These are phyloP conservation scores for Mamestra configurata DNA, from an alignment of 1,140 invertebrate genomes.

Conservation along the genomic window DNA sequence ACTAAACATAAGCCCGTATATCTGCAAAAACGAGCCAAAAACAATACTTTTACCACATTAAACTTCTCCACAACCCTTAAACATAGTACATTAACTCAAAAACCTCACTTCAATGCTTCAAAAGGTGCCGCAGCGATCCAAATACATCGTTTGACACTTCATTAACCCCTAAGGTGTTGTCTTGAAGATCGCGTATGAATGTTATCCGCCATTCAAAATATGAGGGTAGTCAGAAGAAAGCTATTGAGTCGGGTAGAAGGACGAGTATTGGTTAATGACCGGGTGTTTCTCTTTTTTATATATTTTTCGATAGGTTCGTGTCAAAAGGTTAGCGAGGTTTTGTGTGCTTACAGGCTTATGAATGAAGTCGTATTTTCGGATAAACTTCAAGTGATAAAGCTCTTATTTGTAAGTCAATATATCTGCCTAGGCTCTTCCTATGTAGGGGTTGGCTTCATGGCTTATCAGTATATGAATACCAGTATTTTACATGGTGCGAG, in stretches of 20 bases:
- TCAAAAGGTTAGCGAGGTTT: background rate
- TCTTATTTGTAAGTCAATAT: too few species aligned
- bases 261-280: background rate
- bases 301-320: background rate
- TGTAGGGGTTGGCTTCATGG: too few species aligned
- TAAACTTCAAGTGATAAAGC: too few species aligned
- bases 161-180: background rate
- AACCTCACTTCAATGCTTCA: background rate
- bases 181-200: background rate
- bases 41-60: background rate
- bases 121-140: background rate
- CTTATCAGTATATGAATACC: too few species aligned
- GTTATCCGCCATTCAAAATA: conserved; percentile 7
- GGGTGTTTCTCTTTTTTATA: background rate
- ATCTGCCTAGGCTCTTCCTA: too few species aligned
- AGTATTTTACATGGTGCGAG: too few species aligned
- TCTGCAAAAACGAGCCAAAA: background rate
- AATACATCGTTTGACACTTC: conserved; percentile 9
- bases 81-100: conserved; percentile 2
- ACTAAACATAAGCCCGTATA: too few species aligned
- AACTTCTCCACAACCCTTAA: background rate
- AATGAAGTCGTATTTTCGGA: too few species aligned
- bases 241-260: background rate
- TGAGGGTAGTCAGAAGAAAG: background rate
- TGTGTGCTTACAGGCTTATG: background rate